Base-by-base conservation (phyloP, 2,888 invertebrate genomes). In the Alloscopus bannaensis region DNA sequence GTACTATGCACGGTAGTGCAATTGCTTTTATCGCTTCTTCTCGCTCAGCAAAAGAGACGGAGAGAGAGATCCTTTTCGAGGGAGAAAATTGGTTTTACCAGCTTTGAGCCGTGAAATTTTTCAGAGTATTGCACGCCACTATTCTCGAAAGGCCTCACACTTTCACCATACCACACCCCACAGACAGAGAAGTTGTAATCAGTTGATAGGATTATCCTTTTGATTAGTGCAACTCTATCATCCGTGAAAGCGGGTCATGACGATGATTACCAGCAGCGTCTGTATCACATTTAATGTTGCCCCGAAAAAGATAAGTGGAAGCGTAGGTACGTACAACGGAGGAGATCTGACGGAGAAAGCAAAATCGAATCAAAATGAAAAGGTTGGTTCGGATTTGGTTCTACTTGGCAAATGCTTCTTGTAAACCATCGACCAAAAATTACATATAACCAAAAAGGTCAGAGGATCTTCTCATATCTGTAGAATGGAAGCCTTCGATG, bases 201-300 rank as follows among this genome's bases (percentile, higher is more conserved):
- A 42, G 55, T 64, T 72, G 55, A 72, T 72, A 64, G 72, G 72
- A 72, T 72, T 72, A 72, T 72, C 72, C 72, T 72, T 72, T 72
- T 72, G 72, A 72, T 72, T 72, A 72, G 64, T 55, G 45, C 72
- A 24, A 55, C 42, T 64, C 55, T 64, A 55, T 55, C 40, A 64
- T 28, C 64, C 64, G 55, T 70, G 45, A 55, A 72, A 72, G 28
- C 72, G 55, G 55, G 59, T 50, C 40, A 57, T 42, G 60, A 42
- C 52, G 42, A 55, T 68, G 47, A 1, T 31, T 20, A 36, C 22
- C 47, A 66, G 26, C 28, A 22, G 18, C 18, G 36, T 29, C 8
- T 40, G 40, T 40, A 11, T 11, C 13, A 40, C 8, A 13, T 40
- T 40, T 40, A n/a, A n/a, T n/a, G n/a, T n/a, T n/a, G n/a, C n/a